These are phyloP conservation scores for Tympanuchus pallidicinctus DNA, from an alignment of 2,113 vertebrate species.

Conservation along the genomic window DNA sequence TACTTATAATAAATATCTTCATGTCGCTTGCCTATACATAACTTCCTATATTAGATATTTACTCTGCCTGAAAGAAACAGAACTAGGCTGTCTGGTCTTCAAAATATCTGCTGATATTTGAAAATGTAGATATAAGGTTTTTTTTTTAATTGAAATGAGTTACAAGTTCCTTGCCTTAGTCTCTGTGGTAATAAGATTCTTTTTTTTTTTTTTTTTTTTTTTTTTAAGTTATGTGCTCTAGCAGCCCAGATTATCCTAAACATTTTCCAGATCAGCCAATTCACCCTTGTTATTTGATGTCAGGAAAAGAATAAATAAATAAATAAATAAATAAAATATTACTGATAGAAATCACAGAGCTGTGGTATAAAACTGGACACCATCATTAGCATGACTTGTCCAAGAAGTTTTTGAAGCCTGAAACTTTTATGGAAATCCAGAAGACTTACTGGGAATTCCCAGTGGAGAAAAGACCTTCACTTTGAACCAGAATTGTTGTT, in stretches of 20 bases:
- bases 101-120: not conserved
- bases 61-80: not conserved
- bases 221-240: not conserved
- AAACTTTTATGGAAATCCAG: not conserved
- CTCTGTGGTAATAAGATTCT: not conserved
- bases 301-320: not conserved
- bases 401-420: not conserved
- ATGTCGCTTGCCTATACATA: not conserved
- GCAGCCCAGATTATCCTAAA: not conserved
- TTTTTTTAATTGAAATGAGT: not conserved
- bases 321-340: not conserved
- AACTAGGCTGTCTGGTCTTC: not conserved
- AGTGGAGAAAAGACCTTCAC: not conserved
- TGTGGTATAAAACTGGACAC: not conserved
- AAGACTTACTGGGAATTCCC: not conserved
- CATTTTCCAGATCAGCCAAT: not conserved
- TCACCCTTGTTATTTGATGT: not conserved
- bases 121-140: not conserved
- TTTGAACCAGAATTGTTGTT: not conserved
- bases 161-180: not conserved
- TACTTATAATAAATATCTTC: not conserved
- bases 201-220: not conserved
- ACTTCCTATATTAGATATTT: not conserved
- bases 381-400: not conserved
- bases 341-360: not conserved